Conservation (phyloP, 1,140 invertebrate genomes). For the Drosophila yakuba region DNA sequence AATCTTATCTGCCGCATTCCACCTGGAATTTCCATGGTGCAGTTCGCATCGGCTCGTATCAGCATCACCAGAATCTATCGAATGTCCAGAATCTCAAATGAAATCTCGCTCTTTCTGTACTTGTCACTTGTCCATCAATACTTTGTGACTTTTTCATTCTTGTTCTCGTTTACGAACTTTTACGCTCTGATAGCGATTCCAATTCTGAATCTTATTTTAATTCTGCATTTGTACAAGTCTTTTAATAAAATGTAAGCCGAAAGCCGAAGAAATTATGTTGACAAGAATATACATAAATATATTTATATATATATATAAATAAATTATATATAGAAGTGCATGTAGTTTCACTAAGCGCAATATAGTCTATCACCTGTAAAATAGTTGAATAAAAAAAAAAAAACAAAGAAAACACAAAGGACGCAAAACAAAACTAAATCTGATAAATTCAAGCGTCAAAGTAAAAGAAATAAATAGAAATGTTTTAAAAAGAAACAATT, state of each 20-base stretch:
- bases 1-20: conserved; percentile 49
- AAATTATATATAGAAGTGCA: conserved; percentile 56
- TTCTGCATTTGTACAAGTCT: conserved; percentile 46
- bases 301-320: conserved; percentile 32
- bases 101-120: conserved; percentile 24
- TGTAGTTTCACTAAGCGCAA: conserved; percentile 72
- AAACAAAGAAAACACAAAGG: not conserved
- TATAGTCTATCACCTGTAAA: conserved; percentile 74
- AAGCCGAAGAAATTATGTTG: conserved; percentile 61
- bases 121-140: not conserved
- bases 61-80: conserved; percentile 26
- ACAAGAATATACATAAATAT: conserved; percentile 38
- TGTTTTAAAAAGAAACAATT: conserved; percentile 52
- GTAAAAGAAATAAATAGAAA: conserved; percentile 62
- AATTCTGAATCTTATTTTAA: conserved; percentile 2
- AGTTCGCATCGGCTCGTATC: conserved; percentile 15
- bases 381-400: conserved; percentile 52
- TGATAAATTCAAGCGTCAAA: conserved; percentile 36
- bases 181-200: conserved; percentile 5
- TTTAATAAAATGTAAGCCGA: conserved; percentile 48
- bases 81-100: conserved; percentile 48
- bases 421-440: conserved; percentile 13
- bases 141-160: conserved; percentile 18
- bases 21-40: conserved; percentile 23
- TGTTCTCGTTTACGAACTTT: conserved; percentile 23